A percentile compares a stretch with the other conserved stretches of the same genome.
Conservation (phyloP, 2,888 invertebrate species). For the Pollenia labialis region DNA sequence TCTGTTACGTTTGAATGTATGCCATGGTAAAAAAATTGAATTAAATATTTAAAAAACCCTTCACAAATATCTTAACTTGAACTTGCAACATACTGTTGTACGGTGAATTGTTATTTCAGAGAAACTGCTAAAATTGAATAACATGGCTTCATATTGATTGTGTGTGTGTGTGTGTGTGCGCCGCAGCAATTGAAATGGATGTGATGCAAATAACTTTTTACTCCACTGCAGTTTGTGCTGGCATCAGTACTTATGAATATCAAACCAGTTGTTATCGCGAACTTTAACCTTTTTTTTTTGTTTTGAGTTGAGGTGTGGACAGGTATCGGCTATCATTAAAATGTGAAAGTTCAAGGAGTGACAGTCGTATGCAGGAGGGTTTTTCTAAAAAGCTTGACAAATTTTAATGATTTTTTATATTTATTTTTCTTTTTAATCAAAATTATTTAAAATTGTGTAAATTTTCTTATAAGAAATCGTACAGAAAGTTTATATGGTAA, state of each 20-base stretch:
- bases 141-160: conserved; percentile 2
- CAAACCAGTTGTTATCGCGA: background rate
- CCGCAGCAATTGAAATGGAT: background rate
- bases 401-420: background rate
- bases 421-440: too few relatives aligned
- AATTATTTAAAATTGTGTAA: too few relatives aligned
- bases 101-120: conserved; percentile 9
- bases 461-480: too few relatives aligned
- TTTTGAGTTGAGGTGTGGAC: too few relatives aligned
- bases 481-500: too few relatives aligned
- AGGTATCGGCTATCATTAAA: too few relatives aligned
- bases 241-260: background rate
- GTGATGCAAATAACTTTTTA: background rate
- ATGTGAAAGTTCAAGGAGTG: background rate
- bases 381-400: background rate
- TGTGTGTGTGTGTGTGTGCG: too few relatives aligned
- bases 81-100: background rate
- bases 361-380: too few relatives aligned
- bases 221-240: background rate
- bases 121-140: background rate
- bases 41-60: background rate
- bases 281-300: background rate
- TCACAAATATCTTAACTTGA: background rate
- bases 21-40: background rate
- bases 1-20: too few relatives aligned